phyloP scores from a whole-genome alignment of 2,797 vertebrate species.

The Valencia hispanica region DNA sequence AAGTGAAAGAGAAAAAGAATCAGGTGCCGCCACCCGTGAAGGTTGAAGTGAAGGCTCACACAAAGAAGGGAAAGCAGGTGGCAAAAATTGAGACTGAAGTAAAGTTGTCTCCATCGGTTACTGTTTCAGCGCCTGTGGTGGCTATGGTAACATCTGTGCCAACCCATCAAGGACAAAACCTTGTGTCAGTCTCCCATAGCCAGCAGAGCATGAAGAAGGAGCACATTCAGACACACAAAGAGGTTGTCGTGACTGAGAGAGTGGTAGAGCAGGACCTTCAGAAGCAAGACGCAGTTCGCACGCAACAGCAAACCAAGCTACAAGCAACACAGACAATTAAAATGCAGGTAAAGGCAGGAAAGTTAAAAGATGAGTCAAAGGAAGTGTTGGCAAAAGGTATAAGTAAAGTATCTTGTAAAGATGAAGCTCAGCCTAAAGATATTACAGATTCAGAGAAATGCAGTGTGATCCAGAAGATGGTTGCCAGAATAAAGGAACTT shows the following conservation, averaged over 20 bases:
- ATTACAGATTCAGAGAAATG: conserved; percentile 81
- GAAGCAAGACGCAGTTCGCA: conserved; percentile 65
- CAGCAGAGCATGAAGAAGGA: conserved; percentile 72
- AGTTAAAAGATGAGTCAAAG: conserved; percentile 60
- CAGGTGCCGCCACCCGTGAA: conserved; percentile 42
- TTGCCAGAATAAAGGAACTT: conserved; percentile 84
- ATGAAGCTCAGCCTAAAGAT: conserved; percentile 65
- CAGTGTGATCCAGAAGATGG: conserved; percentile 80
- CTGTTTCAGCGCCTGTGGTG: conserved; percentile 62
- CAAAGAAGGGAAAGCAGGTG: conserved; percentile 66
- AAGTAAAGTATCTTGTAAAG: conserved; percentile 58
- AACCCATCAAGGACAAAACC: conserved; percentile 68
- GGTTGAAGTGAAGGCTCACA: conserved; percentile 55
- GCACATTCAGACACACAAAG: conserved; percentile 65
- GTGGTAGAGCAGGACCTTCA: conserved; percentile 67
- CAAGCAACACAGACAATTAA: conserved; percentile 49
- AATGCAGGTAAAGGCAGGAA: conserved; percentile 53
- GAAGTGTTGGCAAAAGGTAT: conserved; percentile 49
- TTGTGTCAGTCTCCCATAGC: conserved; percentile 64
- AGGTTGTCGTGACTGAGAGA: conserved; percentile 71
- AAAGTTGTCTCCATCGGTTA: conserved; percentile 63
- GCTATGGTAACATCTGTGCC: conserved; percentile 54
- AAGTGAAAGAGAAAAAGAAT: conserved; percentile 58
- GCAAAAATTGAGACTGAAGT: conserved; percentile 59
- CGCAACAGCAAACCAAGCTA: conserved; percentile 66